Evolutionary conservation across 2,888 invertebrate species (phyloP), one percentile per base, ranked within the genome.

Genomic region (Ditula angustiorana): DNA sequence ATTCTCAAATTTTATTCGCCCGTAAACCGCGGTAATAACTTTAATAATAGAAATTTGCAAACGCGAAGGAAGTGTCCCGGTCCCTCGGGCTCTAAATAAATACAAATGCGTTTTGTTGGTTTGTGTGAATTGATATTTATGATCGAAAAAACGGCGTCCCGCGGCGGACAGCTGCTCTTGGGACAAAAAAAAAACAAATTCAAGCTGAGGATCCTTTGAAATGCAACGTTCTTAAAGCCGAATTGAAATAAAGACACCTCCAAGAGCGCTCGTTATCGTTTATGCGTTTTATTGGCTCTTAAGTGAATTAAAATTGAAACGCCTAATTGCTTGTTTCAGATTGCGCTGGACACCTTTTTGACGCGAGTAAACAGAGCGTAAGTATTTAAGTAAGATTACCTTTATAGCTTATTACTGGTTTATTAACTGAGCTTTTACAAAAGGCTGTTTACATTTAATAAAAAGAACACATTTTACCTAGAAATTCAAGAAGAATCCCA

Each of bases 51-150:
- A 79, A 79, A 76, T 81, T 82, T 81, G 74, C 80, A 82, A 81
- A 79, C 78, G 76, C 80, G 80, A 80, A 84, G 82, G 83, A 84
- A 86, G 83, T 80, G 78, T 74, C 80, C 81, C 79, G 70, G 79
- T 74, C 74, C 73, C 76, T 79, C 79, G 53, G 53, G 77, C 76
- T 75, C 83, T 87, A 90, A 90, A 90, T 89, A 90, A 90, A 89
- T 89, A 91, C 85, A 87, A 90, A 90, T 89, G 88, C 80, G 80
- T 86, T 84, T 85, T 84, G 86, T 86, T 85, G 83, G 84, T 80
- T 82, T 83, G 85, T 82, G 86, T 81, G 88, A 90, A 90, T 90
- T 91, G 90, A 90, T 91, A 91, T 91, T 91, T 91, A 91, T 87
- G 87, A 81, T 82, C 79, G 80, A 89, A 90, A 89, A 88, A 88